Percentiles rank a stretch among this genome's conserved stretches.
phyloP scores from a whole-genome alignment of 37 sponge, comb jelly and placozoan species.

The Halichondria panicea region DNA sequence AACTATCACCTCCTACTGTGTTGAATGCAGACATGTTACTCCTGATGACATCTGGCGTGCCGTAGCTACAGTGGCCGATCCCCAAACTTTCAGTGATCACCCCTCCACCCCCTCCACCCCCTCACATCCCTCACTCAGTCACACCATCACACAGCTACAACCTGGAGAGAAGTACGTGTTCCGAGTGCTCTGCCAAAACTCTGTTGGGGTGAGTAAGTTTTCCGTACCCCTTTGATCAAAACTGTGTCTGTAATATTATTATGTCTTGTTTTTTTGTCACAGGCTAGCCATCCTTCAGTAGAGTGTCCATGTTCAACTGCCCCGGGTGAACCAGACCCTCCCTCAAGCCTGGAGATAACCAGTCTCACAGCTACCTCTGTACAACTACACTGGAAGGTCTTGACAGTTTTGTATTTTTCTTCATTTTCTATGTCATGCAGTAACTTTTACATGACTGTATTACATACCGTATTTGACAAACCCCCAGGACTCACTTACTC shows the following conservation, averaged over 20 bases:
- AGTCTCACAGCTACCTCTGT: slow-evolving; percentile 20
- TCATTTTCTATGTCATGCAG: not conserved
- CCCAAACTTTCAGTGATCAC: slow-evolving; percentile 3
- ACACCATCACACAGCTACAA: slow-evolving; percentile 17
- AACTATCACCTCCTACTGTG: slow-evolving; percentile 38
- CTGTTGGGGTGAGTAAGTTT: slow-evolving; percentile 41
- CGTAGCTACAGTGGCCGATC: slow-evolving; percentile 26
- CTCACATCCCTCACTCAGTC: slow-evolving; percentile 17
- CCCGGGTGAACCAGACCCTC: slow-evolving; percentile 50
- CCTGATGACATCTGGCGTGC: slow-evolving; percentile 1
- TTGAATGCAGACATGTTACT: slow-evolving; percentile 16
- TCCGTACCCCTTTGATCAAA: not conserved
- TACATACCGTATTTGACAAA: not conserved
- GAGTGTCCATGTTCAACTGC: slow-evolving; percentile 30
- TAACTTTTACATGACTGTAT: not conserved
- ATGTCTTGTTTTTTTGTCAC: not conserved
- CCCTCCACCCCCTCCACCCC: not conserved
- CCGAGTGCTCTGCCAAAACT: slow-evolving; percentile 82
- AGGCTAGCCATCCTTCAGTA: slow-evolving; percentile 9
- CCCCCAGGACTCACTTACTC: not conserved
- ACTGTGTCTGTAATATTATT: not conserved
- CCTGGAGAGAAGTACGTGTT: slow-evolving; percentile 72
- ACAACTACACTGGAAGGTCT: slow-evolving; percentile 56
- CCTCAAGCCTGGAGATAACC: not conserved
- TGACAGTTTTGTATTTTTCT: not conserved